These are phyloP conservation scores for Xenopus tropicalis DNA, from an alignment of 2,113 vertebrate genomes.

Conservation along the genomic window DNA sequence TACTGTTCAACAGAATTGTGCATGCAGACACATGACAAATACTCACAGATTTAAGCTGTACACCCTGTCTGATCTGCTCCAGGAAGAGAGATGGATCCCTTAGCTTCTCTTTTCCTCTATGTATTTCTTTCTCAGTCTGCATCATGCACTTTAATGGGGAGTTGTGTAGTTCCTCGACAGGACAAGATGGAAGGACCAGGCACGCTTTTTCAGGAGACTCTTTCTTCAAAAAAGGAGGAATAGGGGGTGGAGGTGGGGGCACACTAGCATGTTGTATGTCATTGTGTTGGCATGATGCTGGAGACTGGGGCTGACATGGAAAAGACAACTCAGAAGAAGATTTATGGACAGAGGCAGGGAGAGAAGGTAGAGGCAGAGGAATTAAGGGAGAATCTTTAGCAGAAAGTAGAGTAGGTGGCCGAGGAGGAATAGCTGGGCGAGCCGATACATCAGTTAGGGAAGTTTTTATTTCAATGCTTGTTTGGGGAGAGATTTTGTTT, in stretches of 20 bases:
- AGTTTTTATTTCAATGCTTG: too few relatives aligned
- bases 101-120: not conserved
- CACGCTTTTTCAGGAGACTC: not conserved
- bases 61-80: slow-evolving; percentile 39
- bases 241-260: not conserved
- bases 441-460: too few relatives aligned
- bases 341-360: not conserved
- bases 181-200: too few relatives aligned
- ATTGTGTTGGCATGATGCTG: not conserved
- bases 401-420: not conserved
- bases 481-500: too few relatives aligned
- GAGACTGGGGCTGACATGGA: not conserved
- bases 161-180: not conserved
- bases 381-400: not conserved
- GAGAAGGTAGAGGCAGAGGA: not conserved
- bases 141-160: too few relatives aligned
- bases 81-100: slow-evolving; percentile 1
- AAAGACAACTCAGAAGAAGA: not conserved
- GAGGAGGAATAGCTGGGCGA: not conserved
- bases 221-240: too few relatives aligned
- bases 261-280: not conserved
- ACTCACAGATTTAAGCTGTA: slow-evolving; percentile 45
- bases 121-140: too few relatives aligned
- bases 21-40: not conserved
- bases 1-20: too few relatives aligned